These are phyloP conservation scores for Chironomus tentans DNA, from an alignment of 2,888 invertebrate genomes.

Conservation along the genomic window DNA sequence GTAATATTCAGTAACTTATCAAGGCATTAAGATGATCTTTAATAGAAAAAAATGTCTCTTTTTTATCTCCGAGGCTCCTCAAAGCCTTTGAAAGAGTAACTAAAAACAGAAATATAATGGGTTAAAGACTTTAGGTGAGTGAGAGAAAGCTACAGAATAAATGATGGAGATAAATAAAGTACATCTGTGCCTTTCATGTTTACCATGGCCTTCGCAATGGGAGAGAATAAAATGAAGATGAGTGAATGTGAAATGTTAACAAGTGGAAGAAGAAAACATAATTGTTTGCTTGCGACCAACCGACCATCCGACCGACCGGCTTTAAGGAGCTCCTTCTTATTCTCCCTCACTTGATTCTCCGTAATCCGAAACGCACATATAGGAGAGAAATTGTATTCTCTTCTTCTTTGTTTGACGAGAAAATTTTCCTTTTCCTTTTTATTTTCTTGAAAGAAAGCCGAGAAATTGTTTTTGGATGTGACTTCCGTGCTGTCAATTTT, in stretches of 20 bases:
- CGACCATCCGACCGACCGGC: not conserved
- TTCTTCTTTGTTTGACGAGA: no score
- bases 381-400: not conserved
- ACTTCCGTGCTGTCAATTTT: no score
- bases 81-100: not conserved
- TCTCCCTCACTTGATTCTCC: not conserved
- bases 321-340: not conserved
- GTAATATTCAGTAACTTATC: not conserved
- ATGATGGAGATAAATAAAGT: constrained; percentile 12
- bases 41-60: not conserved
- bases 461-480: no score
- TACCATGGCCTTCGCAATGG: constrained; percentile 1
- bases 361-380: not conserved
- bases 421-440: no score
- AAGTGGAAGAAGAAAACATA: not conserved
- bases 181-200: constrained; percentile 15
- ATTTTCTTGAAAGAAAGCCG: no score
- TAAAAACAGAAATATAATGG: not conserved
- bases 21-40: not conserved
- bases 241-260: not conserved
- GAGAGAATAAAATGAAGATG: not conserved
- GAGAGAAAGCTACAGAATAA: no score
- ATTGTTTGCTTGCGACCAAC: not conserved
- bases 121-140: not conserved
- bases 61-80: not conserved